Percentiles rank a stretch among this genome's conserved stretches.
Conservation (phyloP, 2,888 invertebrate species). For the Ormia ochracea region DNA sequence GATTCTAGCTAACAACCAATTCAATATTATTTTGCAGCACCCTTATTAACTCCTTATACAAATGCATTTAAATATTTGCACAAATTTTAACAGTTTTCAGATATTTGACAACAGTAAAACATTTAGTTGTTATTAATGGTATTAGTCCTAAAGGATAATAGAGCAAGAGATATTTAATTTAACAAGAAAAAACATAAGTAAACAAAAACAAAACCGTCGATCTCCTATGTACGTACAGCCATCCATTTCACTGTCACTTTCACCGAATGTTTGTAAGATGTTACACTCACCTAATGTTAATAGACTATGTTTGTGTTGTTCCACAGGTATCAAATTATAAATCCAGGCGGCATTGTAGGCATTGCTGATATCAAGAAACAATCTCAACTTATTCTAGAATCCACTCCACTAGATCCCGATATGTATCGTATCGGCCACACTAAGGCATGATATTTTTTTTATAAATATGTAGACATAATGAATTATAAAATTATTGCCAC, state of each 20-base stretch:
- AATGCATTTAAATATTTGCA: slow-evolving; percentile 7
- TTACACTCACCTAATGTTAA: slow-evolving; percentile 42
- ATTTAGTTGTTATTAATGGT: neutral
- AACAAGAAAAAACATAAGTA: too few species aligned
- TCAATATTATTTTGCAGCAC: neutral
- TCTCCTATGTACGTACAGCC: too few species aligned
- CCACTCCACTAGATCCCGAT: slow-evolving; percentile 90
- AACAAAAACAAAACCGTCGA: neutral
- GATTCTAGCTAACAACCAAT: neutral
- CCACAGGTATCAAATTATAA: slow-evolving; percentile 98
- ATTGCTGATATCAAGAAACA: slow-evolving; percentile 88
- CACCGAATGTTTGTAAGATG: slow-evolving; percentile 44
- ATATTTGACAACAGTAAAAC: neutral
- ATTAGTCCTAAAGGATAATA: neutral
- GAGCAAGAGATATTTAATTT: too few species aligned
- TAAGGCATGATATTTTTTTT: slow-evolving; percentile 87
- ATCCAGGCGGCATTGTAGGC: slow-evolving; percentile 89
- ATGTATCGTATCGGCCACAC: slow-evolving; percentile 98
- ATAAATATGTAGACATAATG: neutral
- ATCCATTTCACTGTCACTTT: too few species aligned
- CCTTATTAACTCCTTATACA: slow-evolving; percentile 18
- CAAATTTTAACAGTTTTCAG: neutral
- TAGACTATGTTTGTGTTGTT: slow-evolving; percentile 53
- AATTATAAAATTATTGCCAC: neutral
- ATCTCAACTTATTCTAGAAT: slow-evolving; percentile 88